Percentiles rank a stretch among this genome's conserved stretches.
phyloP scores from a whole-genome alignment of 2,797 vertebrate genomes.

The Limosa lapponica region DNA sequence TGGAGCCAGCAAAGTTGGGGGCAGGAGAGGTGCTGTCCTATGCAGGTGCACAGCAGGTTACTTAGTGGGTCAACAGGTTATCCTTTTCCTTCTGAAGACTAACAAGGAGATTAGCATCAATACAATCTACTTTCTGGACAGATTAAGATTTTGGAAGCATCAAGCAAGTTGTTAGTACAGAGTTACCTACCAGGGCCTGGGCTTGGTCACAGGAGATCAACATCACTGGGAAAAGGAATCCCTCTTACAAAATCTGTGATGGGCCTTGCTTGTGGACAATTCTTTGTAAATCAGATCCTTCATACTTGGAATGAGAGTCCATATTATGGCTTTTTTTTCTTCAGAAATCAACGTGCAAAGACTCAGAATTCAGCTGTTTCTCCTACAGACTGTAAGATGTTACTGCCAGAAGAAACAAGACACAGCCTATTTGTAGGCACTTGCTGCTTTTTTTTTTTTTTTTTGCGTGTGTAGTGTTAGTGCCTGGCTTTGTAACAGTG shows the following conservation, averaged over 20 bases:
- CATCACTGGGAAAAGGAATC: neutral
- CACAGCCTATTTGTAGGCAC: accelerated
- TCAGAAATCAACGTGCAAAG: neutral
- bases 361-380: neutral
- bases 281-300: neutral
- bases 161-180: neutral
- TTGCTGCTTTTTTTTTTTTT: neutral
- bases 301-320: neutral
- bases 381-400: neutral
- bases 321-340: neutral
- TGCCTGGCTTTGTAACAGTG: neutral
- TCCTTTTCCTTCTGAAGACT: neutral
- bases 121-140: neutral
- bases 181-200: neutral
- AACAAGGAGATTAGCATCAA: neutral
- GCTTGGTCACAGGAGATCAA: neutral
- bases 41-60: neutral
- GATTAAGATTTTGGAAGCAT: neutral
- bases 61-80: neutral
- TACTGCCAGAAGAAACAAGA: neutral
- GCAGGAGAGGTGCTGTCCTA: neutral
- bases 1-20: neutral
- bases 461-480: neutral
- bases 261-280: neutral
- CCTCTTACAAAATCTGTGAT: neutral